phyloP scores from a whole-genome alignment of 1,140 invertebrate species.

The Apocrypta bakeri region DNA sequence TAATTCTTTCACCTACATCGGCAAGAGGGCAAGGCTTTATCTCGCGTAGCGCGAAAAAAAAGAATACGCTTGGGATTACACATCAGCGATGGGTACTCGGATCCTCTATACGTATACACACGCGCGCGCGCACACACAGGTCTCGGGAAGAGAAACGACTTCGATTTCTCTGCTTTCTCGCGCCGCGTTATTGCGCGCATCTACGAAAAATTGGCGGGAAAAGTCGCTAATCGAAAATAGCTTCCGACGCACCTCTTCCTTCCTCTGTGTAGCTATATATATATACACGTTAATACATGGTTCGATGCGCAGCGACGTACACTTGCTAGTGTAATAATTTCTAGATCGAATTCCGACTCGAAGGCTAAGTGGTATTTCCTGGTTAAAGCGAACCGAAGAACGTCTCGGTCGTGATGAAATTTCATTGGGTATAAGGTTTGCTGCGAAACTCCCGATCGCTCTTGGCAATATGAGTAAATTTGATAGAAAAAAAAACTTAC shows the following conservation, averaged over 20 bases:
- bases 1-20: too few species aligned
- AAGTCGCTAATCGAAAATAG: slow-evolving; percentile 31
- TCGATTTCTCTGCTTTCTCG: not conserved
- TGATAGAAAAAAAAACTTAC: too few species aligned
- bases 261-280: not conserved
- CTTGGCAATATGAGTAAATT: not conserved
- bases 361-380: not conserved
- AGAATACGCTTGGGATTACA: too few species aligned
- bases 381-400: not conserved
- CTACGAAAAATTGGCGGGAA: not conserved
- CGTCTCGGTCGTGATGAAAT: not conserved
- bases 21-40: too few species aligned
- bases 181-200: not conserved
- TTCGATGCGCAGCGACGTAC: not conserved
- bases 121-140: too few species aligned
- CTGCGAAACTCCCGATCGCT: not conserved
- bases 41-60: too few species aligned
- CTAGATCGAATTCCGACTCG: not conserved
- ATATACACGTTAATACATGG: not conserved
- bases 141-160: not conserved
- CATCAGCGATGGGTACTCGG: not conserved
- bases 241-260: not conserved
- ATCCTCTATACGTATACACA: not conserved
- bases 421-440: slow-evolving; percentile 24
- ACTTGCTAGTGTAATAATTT: slow-evolving; percentile 18